phyloP scores from a whole-genome alignment of 2,888 invertebrate genomes.

The Conomelus anceps region DNA sequence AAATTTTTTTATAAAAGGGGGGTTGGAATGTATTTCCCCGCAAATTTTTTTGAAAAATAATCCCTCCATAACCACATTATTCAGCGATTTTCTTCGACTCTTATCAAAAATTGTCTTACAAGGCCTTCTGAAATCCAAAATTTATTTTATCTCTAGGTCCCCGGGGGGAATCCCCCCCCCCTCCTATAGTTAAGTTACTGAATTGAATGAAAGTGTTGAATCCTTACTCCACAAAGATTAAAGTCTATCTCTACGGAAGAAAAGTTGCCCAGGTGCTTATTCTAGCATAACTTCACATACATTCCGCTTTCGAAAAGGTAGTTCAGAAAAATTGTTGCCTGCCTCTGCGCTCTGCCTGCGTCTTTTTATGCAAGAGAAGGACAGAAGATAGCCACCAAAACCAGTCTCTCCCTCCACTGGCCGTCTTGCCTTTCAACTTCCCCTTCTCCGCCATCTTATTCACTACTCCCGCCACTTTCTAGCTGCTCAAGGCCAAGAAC shows the following conservation, averaged over 20 bases:
- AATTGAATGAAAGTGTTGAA: background rate
- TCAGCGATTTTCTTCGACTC: too few relatives aligned
- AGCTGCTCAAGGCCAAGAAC: conserved; percentile 24
- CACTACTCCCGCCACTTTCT: conserved; percentile 18
- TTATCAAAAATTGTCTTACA: too few relatives aligned
- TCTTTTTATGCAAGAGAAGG: background rate
- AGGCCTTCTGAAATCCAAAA: too few relatives aligned
- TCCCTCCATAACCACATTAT: too few relatives aligned
- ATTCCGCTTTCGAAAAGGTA: background rate
- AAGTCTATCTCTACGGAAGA: background rate
- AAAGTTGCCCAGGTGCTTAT: background rate
- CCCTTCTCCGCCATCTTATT: background rate
- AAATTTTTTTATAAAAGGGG: too few relatives aligned
- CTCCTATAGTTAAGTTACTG: too few relatives aligned
- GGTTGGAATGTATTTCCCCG: too few relatives aligned
- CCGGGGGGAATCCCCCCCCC: background rate
- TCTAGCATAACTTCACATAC: background rate
- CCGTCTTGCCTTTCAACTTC: conserved; percentile 12
- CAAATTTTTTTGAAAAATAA: too few relatives aligned
- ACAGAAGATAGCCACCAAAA: background rate
- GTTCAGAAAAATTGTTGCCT: background rate
- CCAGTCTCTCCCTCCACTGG: conserved; percentile 6
- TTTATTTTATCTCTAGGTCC: too few relatives aligned
- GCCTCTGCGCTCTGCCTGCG: background rate
- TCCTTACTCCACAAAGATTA: too few relatives aligned